Conservation (phyloP, 2,888 invertebrate species). For the Andrena hattorfiana region DNA sequence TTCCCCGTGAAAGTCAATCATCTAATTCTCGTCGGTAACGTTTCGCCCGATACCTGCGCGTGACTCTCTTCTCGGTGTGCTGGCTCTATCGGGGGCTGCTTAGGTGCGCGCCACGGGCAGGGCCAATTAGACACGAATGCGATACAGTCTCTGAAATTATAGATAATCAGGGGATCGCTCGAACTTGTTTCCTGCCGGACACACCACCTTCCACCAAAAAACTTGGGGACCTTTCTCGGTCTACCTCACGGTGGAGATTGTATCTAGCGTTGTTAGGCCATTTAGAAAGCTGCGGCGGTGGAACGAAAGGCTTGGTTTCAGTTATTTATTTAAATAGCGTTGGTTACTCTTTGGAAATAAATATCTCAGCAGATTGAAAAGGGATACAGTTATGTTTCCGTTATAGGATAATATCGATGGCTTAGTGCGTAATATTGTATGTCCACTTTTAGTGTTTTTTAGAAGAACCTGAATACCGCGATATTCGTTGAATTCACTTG, state of each 20-base stretch:
- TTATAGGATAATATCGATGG: too few species aligned
- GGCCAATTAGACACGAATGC: slow-evolving; percentile 4
- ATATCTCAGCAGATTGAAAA: too few species aligned
- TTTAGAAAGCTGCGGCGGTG: slow-evolving; percentile 28
- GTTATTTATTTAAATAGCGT: background rate
- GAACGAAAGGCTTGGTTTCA: slow-evolving; percentile 10
- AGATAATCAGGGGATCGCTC: slow-evolving; percentile 19
- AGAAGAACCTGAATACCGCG: too few species aligned
- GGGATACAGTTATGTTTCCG: too few species aligned
- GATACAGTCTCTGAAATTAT: background rate
- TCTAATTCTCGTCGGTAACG: slow-evolving; percentile 56
- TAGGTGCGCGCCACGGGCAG: background rate
- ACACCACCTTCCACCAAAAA: slow-evolving; percentile 1
- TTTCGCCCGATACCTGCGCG: slow-evolving; percentile 41
- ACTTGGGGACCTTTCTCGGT: slow-evolving; percentile 19
- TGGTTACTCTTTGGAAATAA: too few species aligned
- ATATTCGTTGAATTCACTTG: too few species aligned
- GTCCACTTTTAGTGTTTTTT: too few species aligned
- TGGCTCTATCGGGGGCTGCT: background rate
- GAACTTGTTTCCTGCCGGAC: slow-evolving; percentile 1
- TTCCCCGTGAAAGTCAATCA: slow-evolving; percentile 67
- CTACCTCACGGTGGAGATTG: background rate
- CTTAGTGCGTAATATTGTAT: too few species aligned
- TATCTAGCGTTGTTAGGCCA: slow-evolving; percentile 15
- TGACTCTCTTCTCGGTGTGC: background rate